Base-by-base conservation (phyloP, 1,140 invertebrate species). In the Drepana arcuata region DNA sequence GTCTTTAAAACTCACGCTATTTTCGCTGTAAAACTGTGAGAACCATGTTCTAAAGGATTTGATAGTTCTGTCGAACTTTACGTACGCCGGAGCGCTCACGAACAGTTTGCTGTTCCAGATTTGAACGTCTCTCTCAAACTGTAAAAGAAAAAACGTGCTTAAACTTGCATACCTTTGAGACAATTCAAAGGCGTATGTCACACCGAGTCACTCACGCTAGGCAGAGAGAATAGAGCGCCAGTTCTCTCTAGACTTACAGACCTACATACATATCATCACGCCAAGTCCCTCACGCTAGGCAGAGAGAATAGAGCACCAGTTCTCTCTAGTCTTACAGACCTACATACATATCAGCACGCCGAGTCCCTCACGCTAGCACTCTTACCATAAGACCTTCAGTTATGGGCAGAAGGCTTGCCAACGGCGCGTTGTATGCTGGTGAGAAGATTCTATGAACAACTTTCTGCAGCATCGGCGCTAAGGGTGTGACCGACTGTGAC, bases 71-170 rank as follows among this genome's bases (percentile, higher is more conserved):
- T 97, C 95, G 51, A 95, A 90, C 44, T 88, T 89, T 1, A 93
- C 89, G 15, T 95, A 81, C 0, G 90, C 47, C 0, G 95, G 95
- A 14, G 88, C 87, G 27, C 84, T 86, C 0, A 90, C 68, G 67
- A 89, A 96, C 23, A 84, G 87, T 62, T 97, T 97, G 77, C 92
- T 89, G 61, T 96, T 96, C 95, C 95, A 97, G 2, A 97, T 89
- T 38, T 86, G 86, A 0, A 96, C 89, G 61, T 97, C 95, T 2
- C 95, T 85, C 65, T 95, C 89, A 59, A 97, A 90, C 92, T 94
- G 71, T 42, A 83, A 83, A 14, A 48, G 45, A 33, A 28, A 37
- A 42, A 30, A n/a, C n/a, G n/a, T n/a, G n/a, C n/a, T n/a, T n/a
- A n/a, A n/a, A n/a, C n/a, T n/a, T n/a, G n/a, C n/a, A n/a, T n/a